These are phyloP conservation scores for Chaetorhynchus papuensis DNA, from an alignment of 2,113 vertebrate species.

Conservation along the genomic window DNA sequence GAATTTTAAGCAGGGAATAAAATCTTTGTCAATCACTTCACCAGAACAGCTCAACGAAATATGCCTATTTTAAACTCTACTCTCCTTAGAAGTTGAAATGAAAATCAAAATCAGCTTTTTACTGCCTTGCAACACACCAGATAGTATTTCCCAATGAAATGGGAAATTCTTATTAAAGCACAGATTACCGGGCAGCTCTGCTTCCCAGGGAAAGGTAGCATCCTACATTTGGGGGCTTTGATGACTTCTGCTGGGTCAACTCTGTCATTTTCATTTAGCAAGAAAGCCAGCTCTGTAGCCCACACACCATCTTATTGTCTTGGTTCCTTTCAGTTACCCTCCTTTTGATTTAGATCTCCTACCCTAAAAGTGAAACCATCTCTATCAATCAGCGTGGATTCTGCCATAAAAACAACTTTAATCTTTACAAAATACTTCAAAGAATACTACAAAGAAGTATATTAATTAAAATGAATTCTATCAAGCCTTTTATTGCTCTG, in stretches of 20 bases:
- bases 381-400: neutral
- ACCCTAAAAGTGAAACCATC: neutral
- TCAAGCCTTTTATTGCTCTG: neutral
- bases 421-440: neutral
- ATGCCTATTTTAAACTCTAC: neutral
- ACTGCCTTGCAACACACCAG: neutral
- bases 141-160: neutral
- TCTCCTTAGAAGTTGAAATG: neutral
- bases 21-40: neutral
- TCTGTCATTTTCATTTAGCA: neutral
- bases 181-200: neutral
- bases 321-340: neutral
- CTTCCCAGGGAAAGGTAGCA: neutral
- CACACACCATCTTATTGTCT: neutral
- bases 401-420: neutral
- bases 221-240: neutral
- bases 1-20: neutral
- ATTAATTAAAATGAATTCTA: neutral
- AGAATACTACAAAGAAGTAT: neutral
- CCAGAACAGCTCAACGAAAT: neutral
- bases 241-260: neutral
- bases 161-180: neutral
- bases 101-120: neutral
- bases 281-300: neutral
- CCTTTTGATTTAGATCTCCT: neutral